Evolutionary conservation across 2,113 vertebrate species (phyloP).

Genomic region (Carlito syrichta): DNA sequence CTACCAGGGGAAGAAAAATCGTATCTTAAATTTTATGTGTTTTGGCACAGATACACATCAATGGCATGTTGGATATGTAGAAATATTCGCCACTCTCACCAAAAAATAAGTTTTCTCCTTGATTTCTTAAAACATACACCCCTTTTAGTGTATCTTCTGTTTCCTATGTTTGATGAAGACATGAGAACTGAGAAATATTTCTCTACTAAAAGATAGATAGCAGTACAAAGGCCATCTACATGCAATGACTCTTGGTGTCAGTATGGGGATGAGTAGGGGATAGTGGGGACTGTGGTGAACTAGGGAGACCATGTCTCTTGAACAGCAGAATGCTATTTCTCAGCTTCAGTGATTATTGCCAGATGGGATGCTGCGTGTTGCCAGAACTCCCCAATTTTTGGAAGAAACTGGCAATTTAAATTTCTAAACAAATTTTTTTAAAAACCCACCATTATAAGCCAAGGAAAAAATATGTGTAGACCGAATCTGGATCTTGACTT

Average conservation of each 20-base stretch:
- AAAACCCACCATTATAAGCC: not conserved
- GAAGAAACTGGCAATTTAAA: not conserved
- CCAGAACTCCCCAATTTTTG: not conserved
- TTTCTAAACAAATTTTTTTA: not conserved
- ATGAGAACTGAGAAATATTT: not conserved
- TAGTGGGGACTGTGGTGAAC: accelerated
- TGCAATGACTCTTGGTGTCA: not conserved
- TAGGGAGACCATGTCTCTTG: accelerated
- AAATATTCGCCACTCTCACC: not conserved
- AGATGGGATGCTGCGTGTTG: not conserved
- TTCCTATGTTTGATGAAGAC: not conserved
- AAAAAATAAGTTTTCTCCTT: not conserved
- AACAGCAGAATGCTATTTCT: not conserved
- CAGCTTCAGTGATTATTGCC: not conserved
- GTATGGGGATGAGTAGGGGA: accelerated
- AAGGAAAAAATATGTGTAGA: conserved; percentile 34
- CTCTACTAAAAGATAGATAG: not conserved
- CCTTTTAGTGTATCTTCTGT: not conserved
- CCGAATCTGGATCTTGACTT: not conserved
- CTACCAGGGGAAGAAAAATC: not conserved
- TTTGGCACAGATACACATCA: not conserved
- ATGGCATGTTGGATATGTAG: not conserved
- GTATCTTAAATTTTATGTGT: not conserved
- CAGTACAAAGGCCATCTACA: not conserved
- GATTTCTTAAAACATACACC: not conserved